phyloP scores from a whole-genome alignment of 2,888 invertebrate genomes.

The Drosophila basisetae region DNA sequence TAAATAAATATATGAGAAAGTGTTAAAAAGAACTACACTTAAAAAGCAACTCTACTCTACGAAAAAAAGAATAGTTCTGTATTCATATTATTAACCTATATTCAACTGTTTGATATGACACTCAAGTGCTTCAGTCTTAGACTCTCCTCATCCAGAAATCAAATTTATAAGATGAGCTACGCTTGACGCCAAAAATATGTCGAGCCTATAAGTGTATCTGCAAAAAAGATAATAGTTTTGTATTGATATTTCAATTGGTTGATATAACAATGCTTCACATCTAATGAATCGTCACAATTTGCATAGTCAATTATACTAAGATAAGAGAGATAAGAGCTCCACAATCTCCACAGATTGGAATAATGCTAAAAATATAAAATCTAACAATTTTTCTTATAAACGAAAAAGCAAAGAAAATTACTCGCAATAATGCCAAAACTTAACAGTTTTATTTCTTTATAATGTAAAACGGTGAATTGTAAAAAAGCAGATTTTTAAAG shows the following conservation, averaged over 20 bases:
- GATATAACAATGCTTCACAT: neutral
- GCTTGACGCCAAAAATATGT: too few species aligned
- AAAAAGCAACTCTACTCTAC: constrained; percentile 14
- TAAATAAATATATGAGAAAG: constrained; percentile 6
- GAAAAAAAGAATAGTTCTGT: constrained; percentile 2
- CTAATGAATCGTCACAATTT: constrained; percentile 15
- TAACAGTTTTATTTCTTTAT: neutral
- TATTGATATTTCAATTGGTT: constrained; percentile 9
- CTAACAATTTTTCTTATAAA: constrained; percentile 1
- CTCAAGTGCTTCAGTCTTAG: neutral
- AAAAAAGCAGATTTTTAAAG: neutral
- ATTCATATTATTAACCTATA: neutral
- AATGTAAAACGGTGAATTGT: neutral
- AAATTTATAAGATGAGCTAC: neutral
- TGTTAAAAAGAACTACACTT: constrained; percentile 8
- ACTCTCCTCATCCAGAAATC: neutral
- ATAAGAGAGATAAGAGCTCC: constrained; percentile 27
- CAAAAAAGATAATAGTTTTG: neutral
- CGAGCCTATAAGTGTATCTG: neutral
- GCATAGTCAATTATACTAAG: constrained; percentile 15
- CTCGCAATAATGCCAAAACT: neutral
- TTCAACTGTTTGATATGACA: constrained; percentile 25
- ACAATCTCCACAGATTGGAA: constrained; percentile 26
- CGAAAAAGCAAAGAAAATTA: neutral
- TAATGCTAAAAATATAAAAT: constrained; percentile 13